phyloP scores from a whole-genome alignment of 2,113 vertebrate genomes.

The Atlantisia rogersi region DNA sequence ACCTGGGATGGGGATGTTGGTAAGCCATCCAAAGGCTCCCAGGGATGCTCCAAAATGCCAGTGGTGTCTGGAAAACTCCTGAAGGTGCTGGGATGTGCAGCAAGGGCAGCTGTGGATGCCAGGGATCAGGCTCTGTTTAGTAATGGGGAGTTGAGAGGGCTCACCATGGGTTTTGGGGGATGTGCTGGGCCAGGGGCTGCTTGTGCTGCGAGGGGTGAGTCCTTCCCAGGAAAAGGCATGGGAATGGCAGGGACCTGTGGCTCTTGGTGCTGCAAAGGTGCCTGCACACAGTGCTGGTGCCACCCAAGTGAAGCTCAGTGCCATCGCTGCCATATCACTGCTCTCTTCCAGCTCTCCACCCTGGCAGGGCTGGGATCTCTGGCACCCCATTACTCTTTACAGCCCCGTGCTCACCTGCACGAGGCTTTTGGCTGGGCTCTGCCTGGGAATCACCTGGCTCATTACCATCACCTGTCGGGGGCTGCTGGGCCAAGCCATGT shows the following conservation, averaged over 20 bases:
- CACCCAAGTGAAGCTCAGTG: neutral
- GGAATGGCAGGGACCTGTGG: neutral
- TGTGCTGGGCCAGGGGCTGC: accelerated
- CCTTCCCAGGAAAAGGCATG: neutral
- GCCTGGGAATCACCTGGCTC: neutral
- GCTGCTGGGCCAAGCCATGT: neutral
- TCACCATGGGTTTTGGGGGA: accelerated
- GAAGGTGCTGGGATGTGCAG: neutral
- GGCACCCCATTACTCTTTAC: neutral
- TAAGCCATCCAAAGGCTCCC: neutral
- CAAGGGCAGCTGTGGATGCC: neutral
- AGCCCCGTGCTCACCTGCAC: neutral
- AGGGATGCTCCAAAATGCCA: neutral
- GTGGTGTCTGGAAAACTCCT: neutral
- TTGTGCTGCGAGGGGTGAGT: accelerated
- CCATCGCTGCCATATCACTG: neutral
- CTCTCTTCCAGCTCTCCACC: neutral
- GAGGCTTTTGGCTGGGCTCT: neutral
- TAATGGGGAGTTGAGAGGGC: neutral
- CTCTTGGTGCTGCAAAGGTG: neutral
- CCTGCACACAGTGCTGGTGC: neutral
- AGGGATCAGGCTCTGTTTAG: neutral
- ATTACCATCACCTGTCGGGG: neutral
- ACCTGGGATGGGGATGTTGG: accelerated
- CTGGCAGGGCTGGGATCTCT: accelerated